A percentile compares a stretch with the other conserved stretches of the same genome.
Evolutionary conservation across 2,797 vertebrate species (phyloP).

Genomic region (Epinephelus malabaricus): DNA sequence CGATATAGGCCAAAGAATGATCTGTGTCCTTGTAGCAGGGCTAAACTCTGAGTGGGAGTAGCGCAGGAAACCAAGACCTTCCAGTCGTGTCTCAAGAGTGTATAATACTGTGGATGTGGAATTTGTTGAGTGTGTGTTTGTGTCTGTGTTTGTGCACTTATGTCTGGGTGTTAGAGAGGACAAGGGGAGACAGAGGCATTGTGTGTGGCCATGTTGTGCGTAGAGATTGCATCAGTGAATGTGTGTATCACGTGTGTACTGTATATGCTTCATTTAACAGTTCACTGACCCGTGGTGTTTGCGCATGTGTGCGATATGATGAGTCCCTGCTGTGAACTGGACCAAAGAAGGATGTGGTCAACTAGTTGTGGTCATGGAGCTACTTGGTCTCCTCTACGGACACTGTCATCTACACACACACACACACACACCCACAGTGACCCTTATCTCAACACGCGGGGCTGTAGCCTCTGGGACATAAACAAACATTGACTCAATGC

Average conservation of each 20-base stretch:
- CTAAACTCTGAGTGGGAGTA: constrained; percentile 73
- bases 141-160: constrained; percentile 36
- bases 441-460: constrained; percentile 64
- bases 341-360: constrained; percentile 66
- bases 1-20: constrained; percentile 56
- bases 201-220: constrained; percentile 71
- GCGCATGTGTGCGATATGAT: constrained; percentile 44
- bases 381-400: constrained; percentile 40
- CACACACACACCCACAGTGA: constrained; percentile 40
- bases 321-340: constrained; percentile 56
- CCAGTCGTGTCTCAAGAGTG: constrained; percentile 76
- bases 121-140: constrained; percentile 58
- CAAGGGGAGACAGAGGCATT: constrained; percentile 33
- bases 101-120: constrained; percentile 71
- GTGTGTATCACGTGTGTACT: constrained; percentile 48
- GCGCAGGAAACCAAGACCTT: constrained; percentile 72
- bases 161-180: constrained; percentile 49
- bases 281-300: constrained; percentile 55
- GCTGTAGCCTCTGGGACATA: constrained; percentile 56
- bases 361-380: constrained; percentile 47
- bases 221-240: constrained; percentile 58
- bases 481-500: constrained; percentile 74
- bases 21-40: constrained; percentile 60
- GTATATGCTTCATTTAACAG: constrained; percentile 63
- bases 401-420: constrained; percentile 38